A percentile compares a stretch with the other conserved stretches of the same genome.
Conservation (phyloP, 2,113 vertebrate species). For the Progne subis region DNA sequence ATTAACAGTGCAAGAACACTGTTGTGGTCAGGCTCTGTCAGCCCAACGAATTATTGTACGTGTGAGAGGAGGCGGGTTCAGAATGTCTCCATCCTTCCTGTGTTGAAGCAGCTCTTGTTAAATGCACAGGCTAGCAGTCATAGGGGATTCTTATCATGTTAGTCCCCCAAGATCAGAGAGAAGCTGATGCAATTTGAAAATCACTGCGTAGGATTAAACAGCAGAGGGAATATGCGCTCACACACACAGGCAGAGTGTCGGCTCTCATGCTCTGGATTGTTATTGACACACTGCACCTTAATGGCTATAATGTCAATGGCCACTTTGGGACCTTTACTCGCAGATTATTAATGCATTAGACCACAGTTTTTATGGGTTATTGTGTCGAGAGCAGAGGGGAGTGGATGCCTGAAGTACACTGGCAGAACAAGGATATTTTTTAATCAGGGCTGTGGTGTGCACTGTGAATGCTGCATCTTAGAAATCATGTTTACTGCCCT, state of each 20-base stretch:
- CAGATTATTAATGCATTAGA: conserved; percentile 65
- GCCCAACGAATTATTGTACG: not conserved
- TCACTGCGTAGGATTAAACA: conserved; percentile 16
- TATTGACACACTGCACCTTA: conserved; percentile 62
- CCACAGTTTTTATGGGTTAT: conserved; percentile 43
- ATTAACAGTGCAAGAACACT: not conserved
- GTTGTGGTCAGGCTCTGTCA: conserved; percentile 37
- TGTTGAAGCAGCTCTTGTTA: not conserved
- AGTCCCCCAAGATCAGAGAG: conserved; percentile 34
- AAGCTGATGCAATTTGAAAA: not conserved
- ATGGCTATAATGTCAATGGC: conserved; percentile 66
- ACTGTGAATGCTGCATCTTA: not conserved
- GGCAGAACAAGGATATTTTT: conserved; percentile 2
- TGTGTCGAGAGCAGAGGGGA: conserved; percentile 43
- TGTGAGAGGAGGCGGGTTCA: not conserved
- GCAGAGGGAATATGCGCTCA: conserved; percentile 10
- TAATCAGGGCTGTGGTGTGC: not conserved
- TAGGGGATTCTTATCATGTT: conserved; percentile 22
- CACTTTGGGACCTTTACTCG: conserved; percentile 52
- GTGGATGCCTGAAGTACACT: not conserved
- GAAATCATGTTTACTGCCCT: not conserved
- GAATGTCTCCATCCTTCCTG: not conserved
- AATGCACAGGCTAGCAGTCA: not conserved
- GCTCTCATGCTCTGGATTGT: conserved; percentile 3
- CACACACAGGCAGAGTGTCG: not conserved